Conservation (phyloP, 37 sponge, comb jelly and placozoan genomes). For the Eunapius fragilis region DNA sequence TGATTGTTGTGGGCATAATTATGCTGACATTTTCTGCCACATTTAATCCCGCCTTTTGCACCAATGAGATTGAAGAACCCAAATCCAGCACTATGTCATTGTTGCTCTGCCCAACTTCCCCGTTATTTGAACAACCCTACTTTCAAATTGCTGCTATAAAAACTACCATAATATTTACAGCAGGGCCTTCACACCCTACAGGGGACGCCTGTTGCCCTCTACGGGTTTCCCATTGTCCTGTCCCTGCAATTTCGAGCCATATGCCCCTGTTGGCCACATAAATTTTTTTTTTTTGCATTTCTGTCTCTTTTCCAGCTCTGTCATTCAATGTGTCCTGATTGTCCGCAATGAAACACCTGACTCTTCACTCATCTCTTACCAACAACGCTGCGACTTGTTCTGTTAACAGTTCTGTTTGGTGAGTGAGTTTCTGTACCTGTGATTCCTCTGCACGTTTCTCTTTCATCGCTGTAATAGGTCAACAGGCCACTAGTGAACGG, state of each 20-base stretch:
- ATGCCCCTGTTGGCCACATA: slow-evolving; percentile 21
- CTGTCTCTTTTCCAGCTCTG: too few species aligned
- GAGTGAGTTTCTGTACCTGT: not conserved
- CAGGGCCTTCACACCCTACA: not conserved
- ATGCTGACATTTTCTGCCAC: not conserved
- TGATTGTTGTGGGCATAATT: not conserved
- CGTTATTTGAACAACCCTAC: not conserved
- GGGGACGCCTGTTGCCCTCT: slow-evolving; percentile 21
- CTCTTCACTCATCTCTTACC: not conserved
- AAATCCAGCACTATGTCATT: slow-evolving; percentile 39
- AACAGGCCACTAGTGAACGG: too few species aligned
- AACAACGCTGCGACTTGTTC: slow-evolving; percentile 39
- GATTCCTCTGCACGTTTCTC: not conserved
- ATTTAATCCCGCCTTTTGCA: not conserved
- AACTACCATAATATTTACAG: not conserved
- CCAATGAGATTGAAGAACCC: slow-evolving; percentile 46
- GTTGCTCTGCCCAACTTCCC: slow-evolving; percentile 16
- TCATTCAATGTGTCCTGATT: too few species aligned
- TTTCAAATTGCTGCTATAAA: slow-evolving; percentile 10
- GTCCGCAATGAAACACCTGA: too few species aligned
- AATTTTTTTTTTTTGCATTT: too few species aligned
- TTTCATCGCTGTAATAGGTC: not conserved
- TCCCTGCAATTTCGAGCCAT: slow-evolving; percentile 35
- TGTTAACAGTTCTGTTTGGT: slow-evolving; percentile 10
- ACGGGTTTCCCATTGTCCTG: slow-evolving; percentile 29